Percentiles rank a stretch among this genome's conserved stretches.
These are phyloP conservation scores for Alethe diademata DNA, from an alignment of 2,113 vertebrate genomes.

Conservation along the genomic window DNA sequence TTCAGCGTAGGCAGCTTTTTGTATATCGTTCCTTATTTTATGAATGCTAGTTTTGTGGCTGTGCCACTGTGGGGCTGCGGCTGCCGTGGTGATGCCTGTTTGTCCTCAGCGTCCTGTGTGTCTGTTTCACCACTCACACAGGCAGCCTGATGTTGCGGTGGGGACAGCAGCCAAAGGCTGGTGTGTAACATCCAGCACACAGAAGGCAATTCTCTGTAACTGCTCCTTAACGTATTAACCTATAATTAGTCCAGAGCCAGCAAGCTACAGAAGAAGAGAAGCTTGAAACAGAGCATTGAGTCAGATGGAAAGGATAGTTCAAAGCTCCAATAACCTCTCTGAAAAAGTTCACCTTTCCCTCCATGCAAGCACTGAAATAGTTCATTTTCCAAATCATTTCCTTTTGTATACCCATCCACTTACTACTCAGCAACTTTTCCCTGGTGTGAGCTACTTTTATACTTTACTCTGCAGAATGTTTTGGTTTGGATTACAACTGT, in stretches of 20 bases:
- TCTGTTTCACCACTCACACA: constrained; percentile 65
- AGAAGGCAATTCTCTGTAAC: constrained; percentile 62
- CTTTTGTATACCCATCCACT: background rate
- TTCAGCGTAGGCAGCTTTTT: constrained; percentile 2
- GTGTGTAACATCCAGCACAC: constrained; percentile 19
- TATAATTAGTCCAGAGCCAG: constrained; percentile 67
- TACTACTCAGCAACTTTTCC: background rate
- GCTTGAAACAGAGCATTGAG: constrained; percentile 16
- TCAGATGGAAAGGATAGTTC: background rate
- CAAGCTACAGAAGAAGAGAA: constrained; percentile 1
- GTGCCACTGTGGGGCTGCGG: constrained; percentile 70
- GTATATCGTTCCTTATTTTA: constrained; percentile 67
- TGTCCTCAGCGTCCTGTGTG: constrained; percentile 74
- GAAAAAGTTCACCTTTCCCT: background rate
- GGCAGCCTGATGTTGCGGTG: constrained; percentile 67
- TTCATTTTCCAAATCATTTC: background rate
- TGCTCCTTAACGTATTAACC: constrained; percentile 55
- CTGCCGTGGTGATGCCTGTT: constrained; percentile 73
- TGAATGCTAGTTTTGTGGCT: constrained; percentile 79
- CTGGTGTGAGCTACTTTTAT: background rate
- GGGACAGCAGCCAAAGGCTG: constrained; percentile 63
- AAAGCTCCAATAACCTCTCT: background rate
- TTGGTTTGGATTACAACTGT: background rate
- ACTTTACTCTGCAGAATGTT: background rate
- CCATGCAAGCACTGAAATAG: background rate